Percentiles rank a stretch among this genome's conserved stretches.
These are phyloP conservation scores for Agrotis ipsilon DNA, from an alignment of 2,888 invertebrate genomes.

Conservation along the genomic window DNA sequence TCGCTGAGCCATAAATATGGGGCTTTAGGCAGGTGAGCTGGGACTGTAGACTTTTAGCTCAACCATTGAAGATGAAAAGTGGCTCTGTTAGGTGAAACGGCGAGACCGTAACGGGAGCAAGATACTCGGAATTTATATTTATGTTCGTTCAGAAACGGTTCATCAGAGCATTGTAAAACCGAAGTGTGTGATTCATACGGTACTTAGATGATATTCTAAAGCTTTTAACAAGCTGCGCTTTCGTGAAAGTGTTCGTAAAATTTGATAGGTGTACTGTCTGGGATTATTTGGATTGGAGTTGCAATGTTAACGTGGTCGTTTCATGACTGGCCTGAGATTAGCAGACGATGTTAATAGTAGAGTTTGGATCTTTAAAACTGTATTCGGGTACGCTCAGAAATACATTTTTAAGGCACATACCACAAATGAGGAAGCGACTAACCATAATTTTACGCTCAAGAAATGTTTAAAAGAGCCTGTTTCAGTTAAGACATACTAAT, in stretches of 20 bases:
- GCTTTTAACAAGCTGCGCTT: constrained; percentile 19
- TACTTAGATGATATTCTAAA: constrained; percentile 32
- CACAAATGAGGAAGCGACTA: neutral
- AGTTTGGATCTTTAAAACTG: neutral
- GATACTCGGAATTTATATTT: constrained; percentile 68
- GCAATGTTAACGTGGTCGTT: constrained; percentile 3
- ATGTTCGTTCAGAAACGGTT: constrained; percentile 59
- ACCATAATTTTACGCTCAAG: neutral
- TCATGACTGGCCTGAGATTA: neutral
- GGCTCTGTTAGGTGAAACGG: constrained; percentile 51
- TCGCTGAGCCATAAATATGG: constrained; percentile 63
- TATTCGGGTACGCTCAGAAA: neutral
- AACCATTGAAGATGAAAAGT: constrained; percentile 58
- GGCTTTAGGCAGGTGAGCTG: constrained; percentile 64
- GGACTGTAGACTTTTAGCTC: constrained; percentile 57
- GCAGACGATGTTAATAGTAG: neutral
- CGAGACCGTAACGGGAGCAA: constrained; percentile 44
- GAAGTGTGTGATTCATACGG: constrained; percentile 34
- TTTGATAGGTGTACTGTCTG: constrained; percentile 12
- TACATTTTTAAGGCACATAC: neutral
- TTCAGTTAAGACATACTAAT: neutral
- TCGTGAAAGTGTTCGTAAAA: constrained; percentile 36
- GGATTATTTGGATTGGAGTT: constrained; percentile 11
- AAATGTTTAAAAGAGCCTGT: neutral
- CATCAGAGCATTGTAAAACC: constrained; percentile 45